Evolutionary conservation across 2,888 invertebrate species (phyloP).

Genomic region (Epistrophe grossulariae): DNA sequence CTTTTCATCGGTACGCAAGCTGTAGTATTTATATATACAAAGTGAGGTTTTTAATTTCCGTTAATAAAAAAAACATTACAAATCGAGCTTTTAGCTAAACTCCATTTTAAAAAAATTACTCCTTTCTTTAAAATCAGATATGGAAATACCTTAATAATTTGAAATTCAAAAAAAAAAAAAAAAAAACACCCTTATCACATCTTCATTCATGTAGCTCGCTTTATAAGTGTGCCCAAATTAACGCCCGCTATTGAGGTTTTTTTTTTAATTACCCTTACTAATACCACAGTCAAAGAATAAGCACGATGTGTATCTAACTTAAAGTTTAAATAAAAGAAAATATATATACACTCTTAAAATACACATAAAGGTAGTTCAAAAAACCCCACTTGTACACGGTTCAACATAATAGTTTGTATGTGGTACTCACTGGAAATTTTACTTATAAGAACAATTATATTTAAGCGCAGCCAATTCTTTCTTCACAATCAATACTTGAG

Average conservation of each 20-base stretch:
- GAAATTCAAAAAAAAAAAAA: not conserved
- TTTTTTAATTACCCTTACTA: not conserved
- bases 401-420: too few relatives aligned
- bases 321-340: not conserved
- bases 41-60: slow-evolving; percentile 72
- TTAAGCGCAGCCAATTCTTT: slow-evolving; percentile 50
- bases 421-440: slow-evolving; percentile 46
- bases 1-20: slow-evolving; percentile 64
- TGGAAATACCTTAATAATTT: too few relatives aligned
- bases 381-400: slow-evolving; percentile 31
- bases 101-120: not conserved
- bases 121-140: not conserved
- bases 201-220: not conserved
- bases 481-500: slow-evolving; percentile 60
- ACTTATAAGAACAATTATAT: slow-evolving; percentile 55
- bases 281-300: not conserved
- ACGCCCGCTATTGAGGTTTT: not conserved
- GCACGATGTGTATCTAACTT: slow-evolving; percentile 7
- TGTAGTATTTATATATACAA: too few relatives aligned
- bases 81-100: not conserved
- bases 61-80: slow-evolving; percentile 17
- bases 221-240: slow-evolving; percentile 8
- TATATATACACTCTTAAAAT: not conserved
- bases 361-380: not conserved
- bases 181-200: not conserved